Evolutionary conservation across 2,888 invertebrate species (phyloP).

Genomic region (Trisateles emortualis): DNA sequence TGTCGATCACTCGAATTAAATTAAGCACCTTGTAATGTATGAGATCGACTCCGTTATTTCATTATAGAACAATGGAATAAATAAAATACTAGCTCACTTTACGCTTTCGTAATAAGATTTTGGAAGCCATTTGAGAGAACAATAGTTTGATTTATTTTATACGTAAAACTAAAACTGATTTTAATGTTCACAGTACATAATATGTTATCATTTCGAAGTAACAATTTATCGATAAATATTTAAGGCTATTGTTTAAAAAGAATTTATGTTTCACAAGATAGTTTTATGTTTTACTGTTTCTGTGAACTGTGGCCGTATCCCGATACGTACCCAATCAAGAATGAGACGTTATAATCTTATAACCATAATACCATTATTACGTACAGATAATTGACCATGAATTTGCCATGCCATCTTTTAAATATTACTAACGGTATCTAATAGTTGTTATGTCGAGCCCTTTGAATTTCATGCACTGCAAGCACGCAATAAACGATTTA

Average conservation of each 20-base stretch:
- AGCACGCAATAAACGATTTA: not conserved
- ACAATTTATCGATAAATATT: too few relatives aligned
- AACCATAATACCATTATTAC: not conserved
- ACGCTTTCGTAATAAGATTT: not conserved
- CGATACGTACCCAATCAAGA: too few relatives aligned
- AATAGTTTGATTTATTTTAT: constrained; percentile 7
- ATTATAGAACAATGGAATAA: not conserved
- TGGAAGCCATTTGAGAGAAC: not conserved
- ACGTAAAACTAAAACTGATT: not conserved
- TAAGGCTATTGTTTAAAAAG: too few relatives aligned
- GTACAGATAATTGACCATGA: not conserved
- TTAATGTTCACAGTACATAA: not conserved
- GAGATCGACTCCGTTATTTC: not conserved
- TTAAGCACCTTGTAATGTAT: not conserved
- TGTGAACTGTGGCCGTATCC: too few relatives aligned
- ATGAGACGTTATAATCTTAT: too few relatives aligned
- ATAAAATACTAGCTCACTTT: not conserved
- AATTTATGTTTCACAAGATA: too few relatives aligned
- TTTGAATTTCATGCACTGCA: too few relatives aligned
- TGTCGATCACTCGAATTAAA: not conserved
- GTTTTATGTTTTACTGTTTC: too few relatives aligned
- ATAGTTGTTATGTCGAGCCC: not conserved
- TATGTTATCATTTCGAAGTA: not conserved
- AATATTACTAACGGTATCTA: not conserved
- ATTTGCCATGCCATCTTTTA: not conserved